phyloP scores from a whole-genome alignment of 2,113 vertebrate species.

The Malurus elegans region DNA sequence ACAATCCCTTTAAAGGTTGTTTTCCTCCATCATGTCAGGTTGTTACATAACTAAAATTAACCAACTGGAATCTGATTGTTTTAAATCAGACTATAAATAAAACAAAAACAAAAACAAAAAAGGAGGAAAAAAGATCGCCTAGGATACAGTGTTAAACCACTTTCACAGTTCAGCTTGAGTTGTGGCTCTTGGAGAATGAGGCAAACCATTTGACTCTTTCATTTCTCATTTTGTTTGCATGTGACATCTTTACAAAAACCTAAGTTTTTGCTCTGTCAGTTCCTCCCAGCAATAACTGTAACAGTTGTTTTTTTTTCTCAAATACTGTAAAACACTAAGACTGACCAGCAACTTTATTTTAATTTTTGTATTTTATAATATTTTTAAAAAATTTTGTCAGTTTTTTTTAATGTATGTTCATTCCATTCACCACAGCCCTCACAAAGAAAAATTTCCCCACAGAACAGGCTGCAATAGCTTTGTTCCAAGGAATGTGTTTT shows the following conservation, averaged over 20 bases:
- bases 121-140: slow-evolving; percentile 86
- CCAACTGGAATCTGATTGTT: slow-evolving; percentile 97
- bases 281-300: slow-evolving; percentile 80
- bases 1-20: slow-evolving; percentile 99
- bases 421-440: slow-evolving; percentile 89
- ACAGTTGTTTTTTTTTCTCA: slow-evolving; percentile 78
- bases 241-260: slow-evolving; percentile 77
- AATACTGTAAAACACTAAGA: slow-evolving; percentile 86
- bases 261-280: slow-evolving; percentile 75
- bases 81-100: slow-evolving; percentile 99
- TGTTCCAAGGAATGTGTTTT: slow-evolving; percentile 99
- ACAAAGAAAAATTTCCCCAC: slow-evolving; percentile 88
- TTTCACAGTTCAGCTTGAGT: slow-evolving; percentile 99
- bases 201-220: slow-evolving; percentile 85
- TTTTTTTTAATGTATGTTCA: slow-evolving; percentile 75
- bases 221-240: slow-evolving; percentile 69
- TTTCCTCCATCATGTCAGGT: slow-evolving; percentile 96
- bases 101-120: slow-evolving; percentile 75
- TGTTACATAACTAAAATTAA: slow-evolving; percentile 98
- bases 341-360: slow-evolving; percentile 82
- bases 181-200: slow-evolving; percentile 97
- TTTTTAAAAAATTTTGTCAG: slow-evolving; percentile 81
- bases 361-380: slow-evolving; percentile 72
- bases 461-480: slow-evolving; percentile 90
- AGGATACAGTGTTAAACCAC: slow-evolving; percentile 99